Conservation (phyloP, 2,797 vertebrate species). For the Poeciliopsis gracilis region DNA sequence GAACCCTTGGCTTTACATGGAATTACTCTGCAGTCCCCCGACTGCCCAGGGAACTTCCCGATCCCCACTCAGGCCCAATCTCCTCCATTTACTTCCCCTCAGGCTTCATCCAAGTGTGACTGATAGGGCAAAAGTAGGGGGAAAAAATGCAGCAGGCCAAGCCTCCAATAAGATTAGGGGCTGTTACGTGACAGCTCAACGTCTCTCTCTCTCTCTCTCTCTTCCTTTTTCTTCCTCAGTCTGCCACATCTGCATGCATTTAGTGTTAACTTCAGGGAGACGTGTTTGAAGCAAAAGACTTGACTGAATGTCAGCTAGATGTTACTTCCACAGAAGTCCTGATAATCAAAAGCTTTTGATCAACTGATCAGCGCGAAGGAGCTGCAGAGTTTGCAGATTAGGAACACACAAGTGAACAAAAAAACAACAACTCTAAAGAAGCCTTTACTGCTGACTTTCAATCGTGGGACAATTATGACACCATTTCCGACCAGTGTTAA, state of each 20-base stretch:
- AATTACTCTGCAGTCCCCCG: constrained; percentile 54
- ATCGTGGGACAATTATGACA: neutral
- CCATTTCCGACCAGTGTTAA: neutral
- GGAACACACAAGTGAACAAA: neutral
- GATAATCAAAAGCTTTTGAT: neutral
- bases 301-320: constrained; percentile 29
- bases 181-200: constrained; percentile 57
- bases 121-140: constrained; percentile 65
- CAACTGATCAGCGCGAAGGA: neutral
- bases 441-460: neutral
- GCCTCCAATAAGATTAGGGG: constrained; percentile 73
- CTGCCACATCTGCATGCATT: constrained; percentile 43
- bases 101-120: constrained; percentile 71
- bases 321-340: neutral
- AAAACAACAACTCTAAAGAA: neutral
- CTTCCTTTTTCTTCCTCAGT: constrained; percentile 33
- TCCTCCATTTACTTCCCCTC: constrained; percentile 62
- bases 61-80: constrained; percentile 45
- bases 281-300: constrained; percentile 32
- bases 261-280: constrained; percentile 46
- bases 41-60: constrained; percentile 63
- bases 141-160: constrained; percentile 66
- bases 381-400: neutral
- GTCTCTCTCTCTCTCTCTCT: constrained; percentile 26
- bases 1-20: constrained; percentile 59